Evolutionary conservation across 1,140 invertebrate genomes (phyloP), one percentile per base, ranked within the genome.

Genomic region (Helicorthomorpha holstii): DNA sequence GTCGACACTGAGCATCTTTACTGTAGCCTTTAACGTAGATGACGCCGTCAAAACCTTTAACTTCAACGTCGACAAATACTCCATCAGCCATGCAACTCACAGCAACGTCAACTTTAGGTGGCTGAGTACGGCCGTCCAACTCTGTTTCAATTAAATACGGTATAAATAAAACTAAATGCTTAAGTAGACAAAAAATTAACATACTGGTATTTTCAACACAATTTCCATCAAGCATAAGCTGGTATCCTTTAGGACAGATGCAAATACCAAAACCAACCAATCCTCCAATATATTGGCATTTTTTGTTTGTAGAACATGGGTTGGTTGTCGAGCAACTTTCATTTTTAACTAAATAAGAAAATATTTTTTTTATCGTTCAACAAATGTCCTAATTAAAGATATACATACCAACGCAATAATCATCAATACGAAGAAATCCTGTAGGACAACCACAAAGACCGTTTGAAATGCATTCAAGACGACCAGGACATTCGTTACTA

Each of bases 11-110:
- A 63, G 88, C 84, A 59, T 93, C 85, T 64, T 92, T 92, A 61
- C 86, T 91, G 64, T 91, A 85, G 10, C 89, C 87, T 71, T 93
- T 93, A 0, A 94, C 90, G 59, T 94, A 94, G 0, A 94, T 69
- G 1, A 94, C 81, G 2, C 90, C 90, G 58, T 91, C 87, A 63
- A 92, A 93, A 44, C 82, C 83, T 73, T 53, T 61, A 10, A 90
- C 79, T 58, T 83, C 78, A 47, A 92, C 81, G 60, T 83, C 79
- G 0, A 93, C 86, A 61, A 87, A 82, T 0, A 94, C 84, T 26
- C 89, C 89, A 66, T 94, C 88, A 16, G 88, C 87, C 29, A 91
- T 64, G 68, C 90, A 94, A 60, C 80, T 84, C 26, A 93, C 88
- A 22, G 38, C 50, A 25, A 51, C 50, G 23, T 26, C 23, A 7